Evolutionary conservation across 2,797 vertebrate species (phyloP), one percentile per base, ranked within the genome.

Genomic region (Morus bassanus): DNA sequence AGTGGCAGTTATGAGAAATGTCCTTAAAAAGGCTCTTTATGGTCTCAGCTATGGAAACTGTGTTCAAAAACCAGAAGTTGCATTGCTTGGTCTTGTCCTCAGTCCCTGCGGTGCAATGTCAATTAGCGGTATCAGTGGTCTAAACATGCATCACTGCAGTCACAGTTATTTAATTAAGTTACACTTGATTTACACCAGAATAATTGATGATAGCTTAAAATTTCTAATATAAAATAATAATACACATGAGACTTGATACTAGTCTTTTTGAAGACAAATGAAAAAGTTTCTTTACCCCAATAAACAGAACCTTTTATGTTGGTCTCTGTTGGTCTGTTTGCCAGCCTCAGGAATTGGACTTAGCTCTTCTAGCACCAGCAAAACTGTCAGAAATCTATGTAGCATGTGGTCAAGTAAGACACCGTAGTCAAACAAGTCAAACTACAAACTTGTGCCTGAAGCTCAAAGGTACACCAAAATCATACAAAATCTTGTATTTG

Each of bases 71-170:
- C 54, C 14, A 23, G 61, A 17, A 78, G 84, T 37, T 96, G 43
- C 51, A 56, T 93, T 95, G 91, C 84, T 94, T 4, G 25, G 45
- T 82, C 92, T 89, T 85, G 59, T 75, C 88, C 88, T 94, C 73
- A 77, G 80, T 95, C 94, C 91, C 95, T 95, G 96, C 92, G 84
- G 63, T 83, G 64, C 94, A 91, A 98, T 81, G 94, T 96, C 96
- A 97, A 83, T 89, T 93, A 90, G 45, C 67, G 88, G 33, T 50
- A 91, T 27, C 61, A 41, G 37, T 15, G 65, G 10, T 67, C 46
- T 76, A 70, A 95, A 56, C 53, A 35, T 24, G 41, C 27, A 92
- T 24, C 61, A n/a, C 14, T 65, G 69, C 43, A 89, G 73, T 54
- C 82, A 41, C 60, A 84, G 18, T 24, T 76, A 76, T 81, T 85